phyloP scores from a whole-genome alignment of 2,888 invertebrate species.

The Aleiodes leptofemur region DNA sequence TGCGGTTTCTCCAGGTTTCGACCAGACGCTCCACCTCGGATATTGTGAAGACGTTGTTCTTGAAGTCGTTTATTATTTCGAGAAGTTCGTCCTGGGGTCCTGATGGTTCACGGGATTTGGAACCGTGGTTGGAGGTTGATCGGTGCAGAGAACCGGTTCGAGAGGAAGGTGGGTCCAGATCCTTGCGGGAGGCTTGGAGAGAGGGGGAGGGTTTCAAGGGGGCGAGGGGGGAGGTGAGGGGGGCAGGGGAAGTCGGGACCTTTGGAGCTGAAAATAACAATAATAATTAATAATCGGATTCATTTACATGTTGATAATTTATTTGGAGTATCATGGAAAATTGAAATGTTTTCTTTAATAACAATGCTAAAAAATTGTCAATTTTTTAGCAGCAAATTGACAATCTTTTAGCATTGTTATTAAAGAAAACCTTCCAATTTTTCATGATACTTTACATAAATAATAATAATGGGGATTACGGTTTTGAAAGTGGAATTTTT shows the following conservation, averaged over 20 bases:
- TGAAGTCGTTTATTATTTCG: slow-evolving; percentile 92
- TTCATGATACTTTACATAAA: too few relatives aligned
- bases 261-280: slow-evolving; percentile 48
- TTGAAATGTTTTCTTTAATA: too few relatives aligned
- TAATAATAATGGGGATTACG: too few relatives aligned
- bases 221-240: slow-evolving; percentile 45
- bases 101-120: slow-evolving; percentile 66
- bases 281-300: background rate
- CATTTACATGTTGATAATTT: too few relatives aligned
- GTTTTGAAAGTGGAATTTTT: too few relatives aligned
- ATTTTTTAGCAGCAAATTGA: too few relatives aligned
- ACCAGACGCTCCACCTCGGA: slow-evolving; percentile 90
- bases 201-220: slow-evolving; percentile 44
- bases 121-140: slow-evolving; percentile 57
- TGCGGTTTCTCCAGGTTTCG: slow-evolving; percentile 90
- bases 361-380: too few relatives aligned
- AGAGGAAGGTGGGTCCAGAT: slow-evolving; percentile 45
- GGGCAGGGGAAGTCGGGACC: slow-evolving; percentile 44
- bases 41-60: slow-evolving; percentile 91
- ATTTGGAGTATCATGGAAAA: too few relatives aligned
- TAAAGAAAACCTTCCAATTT: too few relatives aligned
- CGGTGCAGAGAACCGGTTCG: slow-evolving; percentile 52
- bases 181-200: slow-evolving; percentile 43
- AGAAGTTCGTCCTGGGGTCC: slow-evolving; percentile 85
- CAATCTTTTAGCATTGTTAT: too few relatives aligned